Evolutionary conservation across 1,140 invertebrate species (phyloP).

Genomic region (Trachymyrmex cornetzi): DNA sequence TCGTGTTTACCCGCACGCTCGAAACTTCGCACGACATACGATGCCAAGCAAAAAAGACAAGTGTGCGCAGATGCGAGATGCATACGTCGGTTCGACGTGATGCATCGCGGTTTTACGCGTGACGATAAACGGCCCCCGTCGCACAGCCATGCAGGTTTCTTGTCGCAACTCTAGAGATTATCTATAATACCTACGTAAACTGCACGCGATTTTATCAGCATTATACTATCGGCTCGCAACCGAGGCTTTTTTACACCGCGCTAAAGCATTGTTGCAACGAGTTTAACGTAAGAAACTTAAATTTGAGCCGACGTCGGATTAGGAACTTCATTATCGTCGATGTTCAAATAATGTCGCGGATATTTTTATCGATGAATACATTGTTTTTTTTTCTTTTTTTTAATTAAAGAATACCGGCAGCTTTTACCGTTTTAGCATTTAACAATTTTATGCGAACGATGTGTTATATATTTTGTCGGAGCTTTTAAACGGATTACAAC

Average conservation of each 20-base stretch:
- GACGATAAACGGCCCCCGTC: constrained; percentile 47
- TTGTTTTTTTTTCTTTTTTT: neutral
- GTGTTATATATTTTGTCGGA: neutral
- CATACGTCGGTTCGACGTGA: constrained; percentile 46
- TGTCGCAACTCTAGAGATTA: constrained; percentile 55
- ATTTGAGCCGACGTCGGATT: neutral
- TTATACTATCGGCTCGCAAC: neutral
- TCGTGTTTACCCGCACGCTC: constrained; percentile 48
- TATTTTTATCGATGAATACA: neutral
- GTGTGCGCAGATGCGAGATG: constrained; percentile 37
- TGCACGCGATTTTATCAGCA: constrained; percentile 38
- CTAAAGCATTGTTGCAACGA: neutral
- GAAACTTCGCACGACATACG: constrained; percentile 44
- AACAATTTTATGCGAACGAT: constrained; percentile 9
- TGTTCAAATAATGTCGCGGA: neutral
- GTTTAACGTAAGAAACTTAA: constrained; percentile 15
- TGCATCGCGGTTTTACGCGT: constrained; percentile 56
- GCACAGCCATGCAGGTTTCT: neutral
- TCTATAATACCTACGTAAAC: constrained; percentile 44
- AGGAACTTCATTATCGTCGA: constrained; percentile 27
- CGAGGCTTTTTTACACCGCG: neutral
- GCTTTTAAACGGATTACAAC: constrained; percentile 34
- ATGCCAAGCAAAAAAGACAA: constrained; percentile 11
- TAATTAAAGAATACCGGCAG: neutral
- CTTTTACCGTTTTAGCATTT: constrained; percentile 11